phyloP scores from a whole-genome alignment of 2,113 vertebrate species.

The Raja brachyura region DNA sequence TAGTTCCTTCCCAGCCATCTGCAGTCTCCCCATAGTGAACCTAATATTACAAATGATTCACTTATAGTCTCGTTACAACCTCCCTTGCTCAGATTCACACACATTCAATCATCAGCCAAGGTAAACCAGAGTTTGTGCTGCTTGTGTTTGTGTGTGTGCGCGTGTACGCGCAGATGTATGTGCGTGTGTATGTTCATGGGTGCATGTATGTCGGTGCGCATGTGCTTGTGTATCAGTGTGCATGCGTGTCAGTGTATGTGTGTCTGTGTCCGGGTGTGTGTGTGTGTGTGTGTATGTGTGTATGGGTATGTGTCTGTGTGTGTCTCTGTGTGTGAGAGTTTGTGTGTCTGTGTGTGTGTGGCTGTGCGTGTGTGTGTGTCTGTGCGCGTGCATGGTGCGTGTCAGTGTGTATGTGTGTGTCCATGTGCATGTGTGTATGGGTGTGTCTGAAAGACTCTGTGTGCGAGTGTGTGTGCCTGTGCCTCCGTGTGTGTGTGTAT shows the following conservation, averaged over 20 bases:
- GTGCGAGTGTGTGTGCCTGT: not conserved
- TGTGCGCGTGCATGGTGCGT: not conserved
- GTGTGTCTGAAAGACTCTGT: not conserved
- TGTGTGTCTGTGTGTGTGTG: not conserved
- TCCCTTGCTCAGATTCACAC: not conserved
- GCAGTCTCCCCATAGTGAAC: not conserved
- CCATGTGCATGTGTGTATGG: not conserved
- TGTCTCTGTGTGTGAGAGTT: conserved; percentile 33
- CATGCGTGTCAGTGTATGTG: not conserved
- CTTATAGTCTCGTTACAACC: not conserved
- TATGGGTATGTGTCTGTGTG: conserved; percentile 36
- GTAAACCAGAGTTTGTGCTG: not conserved
- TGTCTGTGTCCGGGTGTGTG: not conserved
- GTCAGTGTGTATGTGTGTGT: too few relatives aligned
- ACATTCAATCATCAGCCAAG: not conserved
- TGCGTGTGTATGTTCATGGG: conserved; percentile 21
- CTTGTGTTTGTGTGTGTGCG: conserved; percentile 5
- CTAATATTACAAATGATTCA: not conserved
- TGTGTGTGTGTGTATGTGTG: conserved; percentile 18
- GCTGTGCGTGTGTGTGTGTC: not conserved
- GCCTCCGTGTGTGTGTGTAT: not conserved
- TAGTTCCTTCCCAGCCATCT: too few relatives aligned
- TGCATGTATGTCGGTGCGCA: not conserved
- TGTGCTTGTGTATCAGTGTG: not conserved
- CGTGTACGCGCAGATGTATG: not conserved